Base-by-base conservation (phyloP, 2,797 vertebrate species). In the Lithobates pipiens region DNA sequence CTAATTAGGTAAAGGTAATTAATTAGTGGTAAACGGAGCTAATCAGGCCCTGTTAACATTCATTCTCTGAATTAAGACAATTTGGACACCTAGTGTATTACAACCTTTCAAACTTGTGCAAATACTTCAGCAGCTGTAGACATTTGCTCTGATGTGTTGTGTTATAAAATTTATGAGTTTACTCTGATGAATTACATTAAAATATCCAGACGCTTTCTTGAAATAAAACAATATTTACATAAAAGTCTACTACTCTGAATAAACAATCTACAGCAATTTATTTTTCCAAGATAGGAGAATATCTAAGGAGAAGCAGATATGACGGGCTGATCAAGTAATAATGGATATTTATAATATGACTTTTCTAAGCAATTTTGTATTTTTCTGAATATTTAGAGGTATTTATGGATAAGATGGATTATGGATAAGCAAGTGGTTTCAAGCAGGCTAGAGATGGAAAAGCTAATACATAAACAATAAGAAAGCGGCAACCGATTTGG, bases 1-100 rank as follows among this genome's bases (percentile, higher is more conserved):
- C 97, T 99, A 99, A 99, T 99, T 99, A 99, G 96, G 95, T 96
- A 99, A 97, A 97, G 96, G 96, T 99, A 99, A 99, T 99, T 99
- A 99, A 99, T 99, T 99, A 98, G 96, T 97, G 98, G 97, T 99
- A 99, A 99, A 99, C 96, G 97, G 96, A 98, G 96, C 96, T 99
- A 98, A 99, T 99, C 97, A 98, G 96, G 92, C 95, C 95, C 96
- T 89, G 96, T 99, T 99, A 99, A 96, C 96, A 93, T 96, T 96
- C 95, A 95, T 96, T 96, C 96, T 96, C 95, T 95, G 96, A 96
- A 97, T 97, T 96, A 96, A 97, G 96, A 97, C 95, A 94, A 94
- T 93, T 92, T 92, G 95, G 93, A 94, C 95, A 96, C 93, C 94
- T 94, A 93, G 91, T 90, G 93, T 95, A 95, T 95, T 46, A 90